Evolutionary conservation across 2,888 invertebrate genomes (phyloP).

Genomic region (Vesta saturnalis): DNA sequence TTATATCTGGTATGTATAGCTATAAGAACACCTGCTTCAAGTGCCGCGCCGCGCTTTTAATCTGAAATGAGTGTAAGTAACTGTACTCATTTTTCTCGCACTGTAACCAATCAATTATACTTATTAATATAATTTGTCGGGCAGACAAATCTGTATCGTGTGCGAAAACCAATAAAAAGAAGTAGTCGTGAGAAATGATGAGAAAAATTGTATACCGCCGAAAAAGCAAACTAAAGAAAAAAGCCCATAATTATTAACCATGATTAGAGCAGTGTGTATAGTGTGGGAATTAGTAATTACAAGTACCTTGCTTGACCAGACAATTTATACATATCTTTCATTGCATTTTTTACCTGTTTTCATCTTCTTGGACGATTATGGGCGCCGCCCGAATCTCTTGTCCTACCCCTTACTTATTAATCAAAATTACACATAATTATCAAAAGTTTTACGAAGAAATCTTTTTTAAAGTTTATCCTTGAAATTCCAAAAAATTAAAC

Average conservation of each 20-base stretch:
- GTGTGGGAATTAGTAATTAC: constrained; percentile 63
- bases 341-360: constrained; percentile 32
- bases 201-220: constrained; percentile 56
- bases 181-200: constrained; percentile 59
- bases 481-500: constrained; percentile 44
- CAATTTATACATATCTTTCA: constrained; percentile 47
- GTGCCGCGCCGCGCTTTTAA: neutral
- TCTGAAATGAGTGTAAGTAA: constrained; percentile 16
- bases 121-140: constrained; percentile 38
- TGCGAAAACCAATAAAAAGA: constrained; percentile 46
- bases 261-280: constrained; percentile 59
- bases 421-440: constrained; percentile 62
- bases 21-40: constrained; percentile 21
- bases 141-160: constrained; percentile 34
- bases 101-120: constrained; percentile 33
- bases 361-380: constrained; percentile 38
- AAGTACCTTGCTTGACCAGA: constrained; percentile 57
- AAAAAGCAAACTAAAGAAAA: constrained; percentile 58
- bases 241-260: constrained; percentile 59
- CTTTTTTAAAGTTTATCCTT: constrained; percentile 46
- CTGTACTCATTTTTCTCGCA: constrained; percentile 37
- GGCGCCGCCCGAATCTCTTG: constrained; percentile 46
- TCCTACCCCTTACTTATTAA: constrained; percentile 58
- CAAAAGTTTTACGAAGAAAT: constrained; percentile 53
- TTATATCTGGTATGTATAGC: constrained; percentile 15